Evolutionary conservation across 2,888 invertebrate genomes (phyloP).

Genomic region (Lithophane semibrunnea): DNA sequence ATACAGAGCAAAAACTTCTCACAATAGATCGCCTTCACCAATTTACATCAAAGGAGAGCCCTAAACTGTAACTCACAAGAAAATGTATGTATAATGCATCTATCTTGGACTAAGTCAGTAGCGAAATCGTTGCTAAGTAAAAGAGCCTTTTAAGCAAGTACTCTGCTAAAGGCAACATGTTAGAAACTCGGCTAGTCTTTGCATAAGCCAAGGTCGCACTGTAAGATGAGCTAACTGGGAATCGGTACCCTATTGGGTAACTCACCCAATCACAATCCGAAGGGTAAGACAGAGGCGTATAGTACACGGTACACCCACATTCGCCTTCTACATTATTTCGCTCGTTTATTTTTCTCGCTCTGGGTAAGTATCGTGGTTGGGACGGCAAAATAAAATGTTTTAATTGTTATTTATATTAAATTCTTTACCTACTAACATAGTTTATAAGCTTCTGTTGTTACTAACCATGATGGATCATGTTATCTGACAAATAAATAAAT

Average conservation of each 20-base stretch:
- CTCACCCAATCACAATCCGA: neutral
- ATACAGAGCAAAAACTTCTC: neutral
- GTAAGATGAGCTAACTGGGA: conserved; percentile 8
- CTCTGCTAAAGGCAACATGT: conserved; percentile 55
- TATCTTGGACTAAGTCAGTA: conserved; percentile 53
- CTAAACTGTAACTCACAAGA: conserved; percentile 10
- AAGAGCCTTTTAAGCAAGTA: conserved; percentile 62
- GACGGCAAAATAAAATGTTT: no score
- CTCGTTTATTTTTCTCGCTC: no score
- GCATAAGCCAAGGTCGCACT: conserved; percentile 24
- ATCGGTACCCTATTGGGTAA: neutral
- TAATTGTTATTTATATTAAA: no score
- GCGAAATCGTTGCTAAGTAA: conserved; percentile 63
- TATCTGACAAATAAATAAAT: no score
- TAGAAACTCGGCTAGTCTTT: conserved; percentile 39
- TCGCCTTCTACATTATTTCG: no score
- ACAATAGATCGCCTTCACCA: conserved; percentile 5
- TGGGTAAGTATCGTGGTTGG: no score
- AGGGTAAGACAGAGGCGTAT: no score
- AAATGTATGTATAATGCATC: conserved; percentile 55
- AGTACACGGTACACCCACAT: no score
- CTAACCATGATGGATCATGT: no score
- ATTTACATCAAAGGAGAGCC: conserved; percentile 12
- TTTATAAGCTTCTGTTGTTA: no score
- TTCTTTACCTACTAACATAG: no score